A percentile compares a stretch with the other conserved stretches of the same genome.
Conservation (phyloP, 2,888 invertebrate genomes). For the Melanostoma mellinum region DNA sequence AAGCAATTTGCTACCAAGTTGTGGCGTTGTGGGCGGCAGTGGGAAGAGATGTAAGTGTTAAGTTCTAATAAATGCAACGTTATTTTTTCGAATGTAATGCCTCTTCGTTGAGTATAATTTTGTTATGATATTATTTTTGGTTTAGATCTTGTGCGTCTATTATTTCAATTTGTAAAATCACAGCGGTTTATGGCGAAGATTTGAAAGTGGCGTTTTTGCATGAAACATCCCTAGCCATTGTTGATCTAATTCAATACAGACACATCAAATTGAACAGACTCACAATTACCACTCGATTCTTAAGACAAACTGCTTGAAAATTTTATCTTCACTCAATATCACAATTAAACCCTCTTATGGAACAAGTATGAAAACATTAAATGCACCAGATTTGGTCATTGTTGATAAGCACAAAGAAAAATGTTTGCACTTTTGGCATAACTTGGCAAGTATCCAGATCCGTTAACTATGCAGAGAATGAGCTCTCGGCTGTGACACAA, state of each 20-base stretch:
- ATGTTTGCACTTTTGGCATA: constrained; percentile 65
- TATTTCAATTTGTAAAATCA: constrained; percentile 34
- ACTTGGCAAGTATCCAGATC: constrained; percentile 61
- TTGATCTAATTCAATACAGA: constrained; percentile 15
- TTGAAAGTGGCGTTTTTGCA: too few relatives aligned
- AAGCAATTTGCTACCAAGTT: constrained; percentile 42
- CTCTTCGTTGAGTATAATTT: background rate
- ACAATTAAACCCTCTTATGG: background rate
- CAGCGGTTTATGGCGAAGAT: too few relatives aligned
- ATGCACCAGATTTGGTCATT: constrained; percentile 39
- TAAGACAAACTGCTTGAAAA: too few relatives aligned
- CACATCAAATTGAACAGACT: too few relatives aligned
- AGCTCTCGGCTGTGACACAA: constrained; percentile 24
- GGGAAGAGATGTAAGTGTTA: constrained; percentile 10
- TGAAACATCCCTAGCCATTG: too few relatives aligned
- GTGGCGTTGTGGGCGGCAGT: constrained; percentile 20
- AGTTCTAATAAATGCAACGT: constrained; percentile 51
- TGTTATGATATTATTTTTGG: constrained; percentile 43
- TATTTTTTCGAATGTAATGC: background rate
- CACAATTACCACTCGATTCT: too few relatives aligned
- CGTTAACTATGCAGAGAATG: constrained; percentile 42
- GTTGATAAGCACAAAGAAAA: constrained; percentile 59
- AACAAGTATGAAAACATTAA: constrained; percentile 2
- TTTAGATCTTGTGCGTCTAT: constrained; percentile 46
- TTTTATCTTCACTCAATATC: background rate